phyloP scores from a whole-genome alignment of 2,888 invertebrate genomes.

The Dicyrtoma fusca region DNA sequence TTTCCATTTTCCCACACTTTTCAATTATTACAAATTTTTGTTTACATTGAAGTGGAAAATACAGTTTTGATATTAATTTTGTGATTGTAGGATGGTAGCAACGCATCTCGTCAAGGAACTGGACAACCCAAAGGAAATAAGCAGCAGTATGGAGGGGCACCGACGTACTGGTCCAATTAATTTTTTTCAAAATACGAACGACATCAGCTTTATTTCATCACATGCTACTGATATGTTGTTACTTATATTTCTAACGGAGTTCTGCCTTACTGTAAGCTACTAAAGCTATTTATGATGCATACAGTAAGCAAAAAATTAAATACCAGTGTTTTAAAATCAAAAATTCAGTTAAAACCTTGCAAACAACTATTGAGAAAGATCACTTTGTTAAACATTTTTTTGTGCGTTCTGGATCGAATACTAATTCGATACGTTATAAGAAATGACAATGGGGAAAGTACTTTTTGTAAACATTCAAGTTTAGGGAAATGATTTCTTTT shows the following conservation, averaged over 20 bases:
- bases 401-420: background rate
- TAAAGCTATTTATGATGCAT: background rate
- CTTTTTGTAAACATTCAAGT: conserved; percentile 9
- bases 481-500: conserved; percentile 4
- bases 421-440: background rate
- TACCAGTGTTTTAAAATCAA: conserved; percentile 30
- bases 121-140: conserved; percentile 54
- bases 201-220: conserved; percentile 24
- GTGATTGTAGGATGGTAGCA: conserved; percentile 51
- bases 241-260: background rate
- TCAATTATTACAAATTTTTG: background rate
- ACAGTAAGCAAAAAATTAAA: conserved; percentile 18
- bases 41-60: no score
- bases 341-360: conserved; percentile 12
- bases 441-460: conserved; percentile 7
- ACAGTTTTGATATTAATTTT: conserved; percentile 17
- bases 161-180: conserved; percentile 52
- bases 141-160: conserved; percentile 48
- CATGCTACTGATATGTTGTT: conserved; percentile 25
- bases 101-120: conserved; percentile 51
- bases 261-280: conserved; percentile 1
- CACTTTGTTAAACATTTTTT: background rate
- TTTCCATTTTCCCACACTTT: no score
- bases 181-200: conserved; percentile 23
- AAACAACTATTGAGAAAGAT: background rate